phyloP scores from a whole-genome alignment of 2,888 invertebrate genomes.

The Drosophila lutescens region DNA sequence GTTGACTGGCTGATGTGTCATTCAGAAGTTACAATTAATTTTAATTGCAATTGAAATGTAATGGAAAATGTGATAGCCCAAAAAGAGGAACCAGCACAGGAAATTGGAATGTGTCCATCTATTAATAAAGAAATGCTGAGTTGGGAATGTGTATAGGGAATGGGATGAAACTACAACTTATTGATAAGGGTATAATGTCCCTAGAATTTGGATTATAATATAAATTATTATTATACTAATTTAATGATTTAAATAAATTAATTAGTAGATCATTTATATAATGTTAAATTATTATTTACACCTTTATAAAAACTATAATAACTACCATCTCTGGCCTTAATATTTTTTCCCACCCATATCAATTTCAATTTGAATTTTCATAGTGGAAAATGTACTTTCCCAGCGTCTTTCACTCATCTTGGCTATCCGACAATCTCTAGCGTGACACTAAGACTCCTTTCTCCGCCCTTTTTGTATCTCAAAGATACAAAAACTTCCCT shows the following conservation, averaged over 20 bases:
- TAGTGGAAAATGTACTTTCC: constrained; percentile 10
- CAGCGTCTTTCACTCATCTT: constrained; percentile 16
- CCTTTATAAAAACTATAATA: too few relatives aligned
- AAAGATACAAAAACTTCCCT: constrained; percentile 1
- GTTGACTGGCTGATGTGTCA: constrained; percentile 7
- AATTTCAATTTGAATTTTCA: constrained; percentile 7
- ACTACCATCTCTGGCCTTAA: too few relatives aligned
- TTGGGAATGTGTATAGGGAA: not conserved
- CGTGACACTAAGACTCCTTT: constrained; percentile 13
- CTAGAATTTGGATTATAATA: too few relatives aligned
- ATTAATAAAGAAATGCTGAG: constrained; percentile 4
- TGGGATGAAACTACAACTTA: not conserved
- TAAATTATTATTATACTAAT: too few relatives aligned
- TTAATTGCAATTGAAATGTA: constrained; percentile 77
- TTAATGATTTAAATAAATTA: too few relatives aligned
- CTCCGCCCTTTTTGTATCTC: not conserved
- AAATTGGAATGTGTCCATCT: constrained; percentile 18
- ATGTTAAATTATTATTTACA: too few relatives aligned
- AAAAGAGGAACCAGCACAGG: constrained; percentile 17
- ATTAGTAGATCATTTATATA: too few relatives aligned
- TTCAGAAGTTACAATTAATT: constrained; percentile 69
- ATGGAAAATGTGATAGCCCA: constrained; percentile 50
- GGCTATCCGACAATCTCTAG: constrained; percentile 16
- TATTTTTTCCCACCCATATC: constrained; percentile 27
- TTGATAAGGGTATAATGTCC: not conserved